Base-by-base conservation (phyloP, 2,888 invertebrate genomes). In the Deilephila porcellus region DNA sequence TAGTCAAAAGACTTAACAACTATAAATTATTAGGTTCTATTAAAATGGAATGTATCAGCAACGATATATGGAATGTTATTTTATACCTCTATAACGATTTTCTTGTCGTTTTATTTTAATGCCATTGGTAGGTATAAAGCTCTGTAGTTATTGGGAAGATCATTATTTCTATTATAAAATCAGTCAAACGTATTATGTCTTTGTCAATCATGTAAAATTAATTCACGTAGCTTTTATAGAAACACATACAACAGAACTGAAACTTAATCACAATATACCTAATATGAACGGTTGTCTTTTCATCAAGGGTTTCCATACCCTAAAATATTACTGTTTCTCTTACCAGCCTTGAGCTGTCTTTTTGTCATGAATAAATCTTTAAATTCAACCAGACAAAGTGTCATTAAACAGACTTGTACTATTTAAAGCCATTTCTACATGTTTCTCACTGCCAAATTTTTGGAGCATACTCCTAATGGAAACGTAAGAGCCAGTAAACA, bases 401-500 rank as follows among this genome's bases (percentile, higher is more conserved):
- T 71, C 63, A 63, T 74, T 74, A 34, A 56, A 14, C 25, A 60
- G 52, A 62, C 8, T 73, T 19, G 73, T 74, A 8, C 62, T 37
- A 45, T 74, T 74, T 7, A 71, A 62, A 20, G 63, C 25, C 29
- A 59, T 37, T 29, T 71, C 71, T 11, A 71, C 11, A 56, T 62
- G 8, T 25, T 53, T n/a, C 34, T 37, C 32, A 19, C 53, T 14
- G 0, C 73, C 71, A 63, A 86, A 93, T 53, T 91, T 93, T 0
- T 86, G 83, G 0, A 92, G 74, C 86, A 95, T 92, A 25, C 87
- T 86, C 1, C 71, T 81, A 20, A 95, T 90, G 0, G 95, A 94
- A 0, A 89, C 87, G 60, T 88, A 92, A 0, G 95, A 94, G 0
- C 94, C 94, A 7, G 93, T 86, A 32, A 93, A 90, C 0, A 94